Evolutionary conservation across 2,113 vertebrate species (phyloP).

Genomic region (western clawed frog (Xenopus tropicalis)): UCB_Xtro_10.0 CM004444.2:68952001-68952500

Average conservation of each 20-base stretch:
- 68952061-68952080: slow-evolving; percentile 79
- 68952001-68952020: slow-evolving; percentile 57
- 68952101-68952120: slow-evolving; percentile 94
- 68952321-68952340: slow-evolving; percentile 75
- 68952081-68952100: slow-evolving; percentile 88
- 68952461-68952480: slow-evolving; percentile 67
- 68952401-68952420: slow-evolving; percentile 64
- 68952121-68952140: slow-evolving; percentile 73
- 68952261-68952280: slow-evolving; percentile 73
- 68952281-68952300: slow-evolving; percentile 78
- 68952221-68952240: slow-evolving; percentile 69
- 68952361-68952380: slow-evolving; percentile 75
- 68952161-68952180: slow-evolving; percentile 66
- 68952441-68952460: slow-evolving; percentile 69
- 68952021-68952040: slow-evolving; percentile 73
- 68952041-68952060: slow-evolving; percentile 37
- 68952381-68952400: slow-evolving; percentile 70
- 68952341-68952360: slow-evolving; percentile 67
- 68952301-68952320: slow-evolving; percentile 54
- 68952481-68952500: slow-evolving; percentile 81
- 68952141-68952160: slow-evolving; percentile 76
- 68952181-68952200: slow-evolving; percentile 85
- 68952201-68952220: slow-evolving; percentile 84
- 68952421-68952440: slow-evolving; percentile 84
- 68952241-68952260: slow-evolving; percentile 84